Evolutionary conservation across 2,797 vertebrate species (phyloP), one percentile per base, ranked within the genome.

Genomic region (Diplodus sargus): DNA sequence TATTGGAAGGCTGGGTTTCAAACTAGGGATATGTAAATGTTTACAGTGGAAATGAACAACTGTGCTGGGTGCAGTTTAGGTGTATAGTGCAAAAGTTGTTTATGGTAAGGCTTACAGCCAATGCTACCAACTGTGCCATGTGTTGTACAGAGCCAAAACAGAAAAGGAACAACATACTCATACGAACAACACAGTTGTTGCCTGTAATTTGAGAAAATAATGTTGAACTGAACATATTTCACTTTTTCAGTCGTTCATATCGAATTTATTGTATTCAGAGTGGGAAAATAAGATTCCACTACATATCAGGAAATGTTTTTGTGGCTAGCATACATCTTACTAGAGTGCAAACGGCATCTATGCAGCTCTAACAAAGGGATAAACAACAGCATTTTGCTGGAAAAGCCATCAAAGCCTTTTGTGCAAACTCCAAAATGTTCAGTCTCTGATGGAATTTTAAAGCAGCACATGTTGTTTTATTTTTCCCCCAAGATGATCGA

Each of bases 11-110:
- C 69, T 49, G 61, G 39, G 60, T 61, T 56, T 57, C 81, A 87
- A 87, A 83, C 74, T 71, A 70, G 74, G 65, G 64, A 74, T 67
- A 58, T 76, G 85, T 77, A 88, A 87, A 89, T 87, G 71, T 89
- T 89, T 87, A 84, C 75, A 85, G 79, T 78, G 1, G 3, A 78
- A 82, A 63, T 61, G 43, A 86, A 76, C 87, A 89, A 78, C 84
- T 85, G 71, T 74, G 53, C 25, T 62, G 7, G n/a, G 73, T 64
- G 65, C 42, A 79, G 57, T 82, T 83, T 57, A 74, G 72, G 25
- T 74, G 58, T 74, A 59, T 70, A 66, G 80, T 70, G 72, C n/a
- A 78, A 79, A 76, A 78, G 56, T 53, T 78, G 82, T 70, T 76
- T 62, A 74, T 75, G 18, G 39, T 43, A 70, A n/a, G 45, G 69